Evolutionary conservation across 2,888 invertebrate genomes (phyloP), one percentile per base, ranked within the genome.

Genomic region (Netelia inedita): DNA sequence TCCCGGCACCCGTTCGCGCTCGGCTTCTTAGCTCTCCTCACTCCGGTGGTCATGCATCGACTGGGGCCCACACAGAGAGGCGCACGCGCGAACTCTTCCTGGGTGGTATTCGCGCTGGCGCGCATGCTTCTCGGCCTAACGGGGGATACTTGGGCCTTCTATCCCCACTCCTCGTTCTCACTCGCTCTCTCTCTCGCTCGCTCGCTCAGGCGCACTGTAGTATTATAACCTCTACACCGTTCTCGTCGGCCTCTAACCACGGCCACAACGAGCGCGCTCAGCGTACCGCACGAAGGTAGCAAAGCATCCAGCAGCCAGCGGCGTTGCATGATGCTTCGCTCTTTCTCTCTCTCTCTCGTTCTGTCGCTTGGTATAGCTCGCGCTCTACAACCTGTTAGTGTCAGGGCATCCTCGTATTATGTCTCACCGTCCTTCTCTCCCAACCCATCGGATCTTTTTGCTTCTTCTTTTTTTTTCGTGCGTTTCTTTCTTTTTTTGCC

Each of bases 31-130:
- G 19, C 19, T n/a, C 19, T 19, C 16, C 83, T 86, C 87, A 87
- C 88, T 89, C 91, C 91, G 92, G 89, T 89, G 89, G 89, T 89
- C 89, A 89, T 88, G 83, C 83, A 79, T 87, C 82, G 87, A 87
- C 89, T 87, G 88, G 92, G 90, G 92, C 90, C 93, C 93, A 92
- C 92, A 93, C 93, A 93, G 91, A 90, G 90, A 91, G 85, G 93
- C 93, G 92, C 93, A 92, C 93, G 93, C 93, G 93, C 93, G 91
- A 90, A 92, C 90, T 91, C 93, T 90, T 91, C 91, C 91, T 93
- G 93, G 93, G 93, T 93, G 93, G 93, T 92, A 93, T 93, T 93
- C 92, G 89, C 87, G 87, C 81, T 85, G 85, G 87, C 84, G 87
- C 78, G 66, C 82, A 79, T 41, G 21, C 35, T 35, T n/a, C 63